These are phyloP conservation scores for Vanessa tameamea DNA, from an alignment of 1,140 invertebrate species.

Conservation along the genomic window DNA sequence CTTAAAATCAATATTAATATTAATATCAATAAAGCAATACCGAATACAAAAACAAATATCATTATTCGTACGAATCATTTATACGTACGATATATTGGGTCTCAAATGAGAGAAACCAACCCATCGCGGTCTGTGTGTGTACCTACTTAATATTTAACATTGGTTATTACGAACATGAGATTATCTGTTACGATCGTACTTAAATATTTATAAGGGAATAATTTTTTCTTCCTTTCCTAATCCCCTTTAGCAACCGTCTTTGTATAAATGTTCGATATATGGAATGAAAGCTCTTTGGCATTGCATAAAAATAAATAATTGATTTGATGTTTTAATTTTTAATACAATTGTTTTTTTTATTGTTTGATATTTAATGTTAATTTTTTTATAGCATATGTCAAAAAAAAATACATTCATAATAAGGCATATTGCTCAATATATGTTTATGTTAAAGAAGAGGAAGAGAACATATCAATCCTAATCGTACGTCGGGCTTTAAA, in stretches of 20 bases:
- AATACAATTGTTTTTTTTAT: too few relatives aligned
- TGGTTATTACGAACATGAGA: slow-evolving; percentile 17
- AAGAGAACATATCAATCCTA: too few relatives aligned
- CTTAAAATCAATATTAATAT: neutral
- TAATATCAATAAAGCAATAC: neutral
- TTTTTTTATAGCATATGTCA: too few relatives aligned
- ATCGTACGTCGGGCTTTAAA: too few relatives aligned
- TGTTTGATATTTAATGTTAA: too few relatives aligned
- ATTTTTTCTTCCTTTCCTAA: slow-evolving; percentile 9
- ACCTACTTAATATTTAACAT: slow-evolving; percentile 20
- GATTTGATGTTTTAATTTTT: too few relatives aligned
- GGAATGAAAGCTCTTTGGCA: neutral
- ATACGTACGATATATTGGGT: neutral
- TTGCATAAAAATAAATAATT: too few relatives aligned
- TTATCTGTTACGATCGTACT: slow-evolving; percentile 12
- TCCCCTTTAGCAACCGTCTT: neutral
- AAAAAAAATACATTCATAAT: too few relatives aligned
- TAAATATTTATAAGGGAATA: slow-evolving; percentile 23
- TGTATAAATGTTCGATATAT: neutral
- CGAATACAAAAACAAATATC: neutral
- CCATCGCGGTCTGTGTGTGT: neutral
- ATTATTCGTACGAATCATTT: neutral
- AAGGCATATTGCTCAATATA: too few relatives aligned
- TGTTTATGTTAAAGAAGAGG: too few relatives aligned
- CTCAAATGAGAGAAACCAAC: neutral